These are phyloP conservation scores for Rhabdomys dilectus DNA, from an alignment of 2,113 vertebrate genomes.

Conservation along the genomic window DNA sequence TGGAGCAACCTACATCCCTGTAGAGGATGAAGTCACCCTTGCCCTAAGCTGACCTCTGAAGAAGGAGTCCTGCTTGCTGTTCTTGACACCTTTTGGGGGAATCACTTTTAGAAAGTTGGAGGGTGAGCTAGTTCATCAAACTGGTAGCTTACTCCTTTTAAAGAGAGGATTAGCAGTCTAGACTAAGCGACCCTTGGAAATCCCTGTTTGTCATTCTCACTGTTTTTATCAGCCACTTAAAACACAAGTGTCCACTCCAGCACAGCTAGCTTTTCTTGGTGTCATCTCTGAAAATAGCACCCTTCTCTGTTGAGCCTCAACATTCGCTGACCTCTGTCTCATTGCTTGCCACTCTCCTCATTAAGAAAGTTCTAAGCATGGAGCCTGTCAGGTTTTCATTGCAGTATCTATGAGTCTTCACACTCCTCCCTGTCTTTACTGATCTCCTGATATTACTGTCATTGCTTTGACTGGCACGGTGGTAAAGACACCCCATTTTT, in stretches of 20 bases:
- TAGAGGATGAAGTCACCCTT: neutral
- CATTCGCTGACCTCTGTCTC: neutral
- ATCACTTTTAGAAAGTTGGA: neutral
- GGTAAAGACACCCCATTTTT: neutral
- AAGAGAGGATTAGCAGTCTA: neutral
- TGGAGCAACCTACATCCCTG: neutral
- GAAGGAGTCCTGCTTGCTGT: neutral
- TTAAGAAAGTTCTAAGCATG: fast-evolving
- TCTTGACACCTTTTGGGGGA: neutral
- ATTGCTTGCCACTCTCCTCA: neutral
- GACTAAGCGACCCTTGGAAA: neutral
- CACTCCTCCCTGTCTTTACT: neutral
- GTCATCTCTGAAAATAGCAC: neutral
- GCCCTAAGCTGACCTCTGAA: neutral
- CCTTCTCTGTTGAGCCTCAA: neutral
- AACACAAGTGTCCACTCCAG: neutral
- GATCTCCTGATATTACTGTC: neutral
- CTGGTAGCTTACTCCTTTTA: neutral
- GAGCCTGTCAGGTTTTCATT: neutral
- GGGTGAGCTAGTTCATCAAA: neutral
- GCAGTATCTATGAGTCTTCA: neutral
- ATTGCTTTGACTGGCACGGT: neutral
- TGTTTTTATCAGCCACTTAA: neutral
- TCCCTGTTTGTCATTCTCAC: neutral
- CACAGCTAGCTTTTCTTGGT: neutral